Conservation (phyloP, 2,113 vertebrate genomes). For the Microtus montanus region DNA sequence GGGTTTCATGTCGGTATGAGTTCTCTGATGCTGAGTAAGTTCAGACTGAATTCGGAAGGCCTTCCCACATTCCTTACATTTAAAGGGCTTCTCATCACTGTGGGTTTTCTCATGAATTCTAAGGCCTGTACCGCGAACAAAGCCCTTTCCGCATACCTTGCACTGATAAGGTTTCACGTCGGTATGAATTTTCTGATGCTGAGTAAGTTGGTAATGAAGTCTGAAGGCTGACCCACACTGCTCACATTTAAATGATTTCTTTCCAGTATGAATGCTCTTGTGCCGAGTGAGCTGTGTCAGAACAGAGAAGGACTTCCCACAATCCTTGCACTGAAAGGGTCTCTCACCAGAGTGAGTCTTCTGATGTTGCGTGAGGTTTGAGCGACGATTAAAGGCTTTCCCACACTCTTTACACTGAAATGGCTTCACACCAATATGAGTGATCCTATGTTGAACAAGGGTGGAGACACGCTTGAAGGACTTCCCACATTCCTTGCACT, state of each 20-base stretch:
- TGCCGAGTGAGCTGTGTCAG: not conserved
- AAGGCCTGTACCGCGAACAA: not conserved
- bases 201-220: not conserved
- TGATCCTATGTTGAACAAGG: constrained; percentile 33
- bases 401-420: constrained; percentile 84
- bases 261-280: not conserved
- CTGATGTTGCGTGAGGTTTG: constrained; percentile 78
- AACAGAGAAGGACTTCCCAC: not conserved
- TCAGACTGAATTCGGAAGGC: not conserved
- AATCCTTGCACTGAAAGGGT: not conserved
- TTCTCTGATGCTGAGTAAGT: not conserved
- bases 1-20: not conserved
- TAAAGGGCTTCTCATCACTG: not conserved
- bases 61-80: not conserved
- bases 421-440: constrained; percentile 58
- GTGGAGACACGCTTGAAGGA: constrained; percentile 44
- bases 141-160: not conserved
- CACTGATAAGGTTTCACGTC: not conserved
- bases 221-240: not conserved
- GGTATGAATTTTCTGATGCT: not conserved
- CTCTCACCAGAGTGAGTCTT: constrained; percentile 37
- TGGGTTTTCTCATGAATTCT: not conserved
- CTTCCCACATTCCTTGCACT: constrained; percentile 60
- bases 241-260: not conserved
- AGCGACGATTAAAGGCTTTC: constrained; percentile 84